phyloP scores from a whole-genome alignment of 2,888 invertebrate species.

The Omphaloscelis lunosa region DNA sequence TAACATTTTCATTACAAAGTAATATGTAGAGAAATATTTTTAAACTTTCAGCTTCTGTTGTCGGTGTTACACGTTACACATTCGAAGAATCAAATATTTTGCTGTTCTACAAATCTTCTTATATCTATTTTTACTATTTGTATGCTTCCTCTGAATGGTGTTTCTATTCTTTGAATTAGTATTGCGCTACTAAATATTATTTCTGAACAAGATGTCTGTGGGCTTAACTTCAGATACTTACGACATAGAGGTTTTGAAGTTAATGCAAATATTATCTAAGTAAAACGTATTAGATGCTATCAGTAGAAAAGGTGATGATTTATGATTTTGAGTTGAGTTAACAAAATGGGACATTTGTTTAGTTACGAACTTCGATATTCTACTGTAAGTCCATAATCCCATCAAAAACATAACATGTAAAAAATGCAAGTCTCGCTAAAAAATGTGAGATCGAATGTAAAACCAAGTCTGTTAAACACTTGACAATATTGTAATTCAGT shows the following conservation, averaged over 20 bases:
- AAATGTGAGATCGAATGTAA: no score
- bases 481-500: background rate
- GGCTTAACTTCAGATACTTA: background rate
- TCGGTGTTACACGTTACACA: background rate
- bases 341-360: background rate
- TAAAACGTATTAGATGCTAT: background rate
- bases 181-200: background rate
- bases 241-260: background rate
- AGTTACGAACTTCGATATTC: background rate
- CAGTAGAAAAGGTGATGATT: background rate
- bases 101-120: background rate
- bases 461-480: no score
- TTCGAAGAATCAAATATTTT: constrained; percentile 4
- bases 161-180: background rate
- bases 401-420: no score
- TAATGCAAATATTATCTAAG: background rate
- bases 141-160: background rate
- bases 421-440: no score
- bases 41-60: background rate
- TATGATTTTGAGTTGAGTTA: background rate
- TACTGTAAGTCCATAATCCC: background rate
- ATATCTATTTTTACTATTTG: background rate
- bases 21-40: background rate
- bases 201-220: background rate
- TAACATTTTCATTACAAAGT: constrained; percentile 16